phyloP scores from a whole-genome alignment of 2,888 invertebrate species.

The Leptothorax acervorum region DNA sequence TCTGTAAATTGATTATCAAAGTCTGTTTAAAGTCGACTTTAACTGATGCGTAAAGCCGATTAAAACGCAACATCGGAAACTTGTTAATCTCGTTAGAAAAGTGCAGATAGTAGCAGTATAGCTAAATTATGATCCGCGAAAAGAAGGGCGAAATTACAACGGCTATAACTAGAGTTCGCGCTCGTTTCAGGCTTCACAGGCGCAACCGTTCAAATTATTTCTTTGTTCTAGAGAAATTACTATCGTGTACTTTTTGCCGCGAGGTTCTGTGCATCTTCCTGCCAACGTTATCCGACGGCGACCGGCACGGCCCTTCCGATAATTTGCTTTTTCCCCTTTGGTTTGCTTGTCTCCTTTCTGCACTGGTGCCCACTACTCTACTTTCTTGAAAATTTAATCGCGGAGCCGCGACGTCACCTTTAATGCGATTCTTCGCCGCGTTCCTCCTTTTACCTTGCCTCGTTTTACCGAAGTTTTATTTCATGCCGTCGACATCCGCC shows the following conservation, averaged over 20 bases:
- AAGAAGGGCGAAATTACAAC: slow-evolving; percentile 45
- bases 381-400: slow-evolving; percentile 78
- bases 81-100: slow-evolving; percentile 51
- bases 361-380: slow-evolving; percentile 51
- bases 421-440: slow-evolving; percentile 72
- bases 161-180: slow-evolving; percentile 43
- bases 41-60: slow-evolving; percentile 49
- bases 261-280: slow-evolving; percentile 60
- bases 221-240: slow-evolving; percentile 63
- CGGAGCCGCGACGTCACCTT: slow-evolving; percentile 77
- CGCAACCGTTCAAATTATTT: slow-evolving; percentile 63
- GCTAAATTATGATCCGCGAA: slow-evolving; percentile 45
- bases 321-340: slow-evolving; percentile 77
- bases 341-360: slow-evolving; percentile 47
- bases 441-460: slow-evolving; percentile 33
- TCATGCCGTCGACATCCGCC: slow-evolving; percentile 54
- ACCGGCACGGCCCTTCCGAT: slow-evolving; percentile 67
- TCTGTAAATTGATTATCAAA: slow-evolving; percentile 51
- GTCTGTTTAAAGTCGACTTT: slow-evolving; percentile 48
- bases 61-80: slow-evolving; percentile 43
- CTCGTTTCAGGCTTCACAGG: slow-evolving; percentile 39
- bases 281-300: slow-evolving; percentile 54
- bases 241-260: slow-evolving; percentile 59
- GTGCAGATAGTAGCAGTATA: slow-evolving; percentile 43
- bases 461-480: slow-evolving; percentile 53